A percentile compares a stretch with the other conserved stretches of the same genome.
These are phyloP conservation scores for Acanthosepion pharaonis DNA, from an alignment of 2,888 invertebrate species.

Conservation along the genomic window DNA sequence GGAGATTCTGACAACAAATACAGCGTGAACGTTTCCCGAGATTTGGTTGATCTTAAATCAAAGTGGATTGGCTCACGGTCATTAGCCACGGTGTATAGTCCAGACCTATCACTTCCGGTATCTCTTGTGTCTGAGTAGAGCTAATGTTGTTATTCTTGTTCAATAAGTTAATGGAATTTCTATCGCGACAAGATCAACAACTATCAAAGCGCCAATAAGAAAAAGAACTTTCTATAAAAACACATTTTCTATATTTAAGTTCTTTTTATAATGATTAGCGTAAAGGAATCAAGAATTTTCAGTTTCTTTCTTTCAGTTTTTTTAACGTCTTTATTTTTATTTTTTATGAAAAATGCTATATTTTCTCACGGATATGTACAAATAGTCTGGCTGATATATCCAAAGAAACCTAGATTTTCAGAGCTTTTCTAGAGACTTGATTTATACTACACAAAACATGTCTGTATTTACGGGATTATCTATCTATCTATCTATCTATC, in stretches of 20 bases:
- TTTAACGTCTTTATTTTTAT: too few relatives aligned
- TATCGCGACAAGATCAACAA: background rate
- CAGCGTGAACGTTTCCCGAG: background rate
- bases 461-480: too few relatives aligned
- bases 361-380: too few relatives aligned
- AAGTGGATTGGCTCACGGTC: background rate
- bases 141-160: background rate
- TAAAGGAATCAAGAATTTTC: too few relatives aligned
- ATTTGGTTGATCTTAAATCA: background rate
- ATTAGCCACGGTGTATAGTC: background rate
- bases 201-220: background rate
- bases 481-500: too few relatives aligned
- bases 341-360: too few relatives aligned
- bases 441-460: too few relatives aligned
- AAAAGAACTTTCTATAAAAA: background rate
- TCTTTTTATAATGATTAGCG: too few relatives aligned
- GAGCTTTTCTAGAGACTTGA: too few relatives aligned
- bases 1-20: background rate
- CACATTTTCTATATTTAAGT: background rate
- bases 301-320: too few relatives aligned
- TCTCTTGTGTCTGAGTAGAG: background rate
- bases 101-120: background rate
- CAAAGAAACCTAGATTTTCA: too few relatives aligned
- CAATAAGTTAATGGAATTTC: constrained; percentile 2
- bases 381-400: too few relatives aligned